Base-by-base conservation (phyloP, 2,888 invertebrate genomes). In the Drosophila diplacantha region DNA sequence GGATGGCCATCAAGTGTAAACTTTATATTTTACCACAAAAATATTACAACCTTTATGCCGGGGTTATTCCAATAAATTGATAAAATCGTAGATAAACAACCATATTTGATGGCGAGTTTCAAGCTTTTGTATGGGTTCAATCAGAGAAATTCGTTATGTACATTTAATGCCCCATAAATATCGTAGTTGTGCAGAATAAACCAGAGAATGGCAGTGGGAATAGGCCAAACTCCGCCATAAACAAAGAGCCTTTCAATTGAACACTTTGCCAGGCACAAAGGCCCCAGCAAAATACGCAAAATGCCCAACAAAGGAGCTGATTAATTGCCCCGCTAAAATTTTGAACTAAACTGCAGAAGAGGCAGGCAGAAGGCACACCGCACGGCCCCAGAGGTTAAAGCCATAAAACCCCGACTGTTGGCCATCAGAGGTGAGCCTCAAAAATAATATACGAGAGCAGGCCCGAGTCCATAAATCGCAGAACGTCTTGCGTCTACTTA, bases 401-500 rank as follows among this genome's bases (percentile, higher is more conserved):
- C 35, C 37, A 37, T 37, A 37, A 37, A 38, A 20, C 38, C 38
- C 20, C 22, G 38, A 38, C 20, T 20, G 20, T 38, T 14, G 29
- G 38, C 20, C n/a, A 12, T 14, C 14, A 18, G 22, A 31, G 4
- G 18, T 18, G 32, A 44, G 67, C 55, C 80, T 71, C 60, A 61
- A 65, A 73, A 69, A 65, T 3, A 12, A 39, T 22, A 24, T n/a
- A 24, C 3, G 12, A 38, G 12, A 20, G 71, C 56, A 67, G 49
- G 55, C 20, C 20, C 18, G 12, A 68, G 59, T 73, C 63, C 80
- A 77, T 77, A 77, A 81, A 77, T 77, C 70, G 76, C 60, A 69
- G 62, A 75, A 73, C 56, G 79, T 71, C 60, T 61, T 34, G 44
- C 69, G 52, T 72, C 77, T 66, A 76, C 81, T 76, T 76, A 80